phyloP scores from a whole-genome alignment of 2,113 vertebrate species.

The Oryzias melastigma region DNA sequence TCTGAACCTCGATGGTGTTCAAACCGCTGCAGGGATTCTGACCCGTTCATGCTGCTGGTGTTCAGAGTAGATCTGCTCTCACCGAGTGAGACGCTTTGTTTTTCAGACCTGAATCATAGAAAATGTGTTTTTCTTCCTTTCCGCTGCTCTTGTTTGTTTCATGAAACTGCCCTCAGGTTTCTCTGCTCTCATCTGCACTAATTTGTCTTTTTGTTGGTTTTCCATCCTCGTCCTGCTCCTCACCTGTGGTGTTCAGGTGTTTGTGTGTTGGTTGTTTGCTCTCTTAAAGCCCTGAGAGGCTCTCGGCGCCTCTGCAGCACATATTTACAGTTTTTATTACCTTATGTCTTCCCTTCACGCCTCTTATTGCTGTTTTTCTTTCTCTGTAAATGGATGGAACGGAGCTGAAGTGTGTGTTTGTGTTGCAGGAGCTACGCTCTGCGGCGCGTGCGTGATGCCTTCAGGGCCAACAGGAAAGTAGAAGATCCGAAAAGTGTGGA shows the following conservation, averaged over 20 bases:
- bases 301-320: slow-evolving; percentile 3
- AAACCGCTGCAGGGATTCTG: no score
- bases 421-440: slow-evolving; percentile 85
- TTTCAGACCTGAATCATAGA: background rate
- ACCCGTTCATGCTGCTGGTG: no score
- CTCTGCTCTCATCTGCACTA: slow-evolving; percentile 11
- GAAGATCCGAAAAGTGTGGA: slow-evolving; percentile 81
- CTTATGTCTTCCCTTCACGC: background rate
- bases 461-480: slow-evolving; percentile 86
- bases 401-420: slow-evolving; percentile 6
- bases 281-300: slow-evolving; percentile 3
- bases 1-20: no score
- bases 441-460: slow-evolving; percentile 89
- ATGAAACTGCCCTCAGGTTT: slow-evolving; percentile 3
- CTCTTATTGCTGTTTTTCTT: background rate
- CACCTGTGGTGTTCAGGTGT: slow-evolving; percentile 1
- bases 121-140: background rate
- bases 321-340: slow-evolving; percentile 5
- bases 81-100: no score
- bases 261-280: slow-evolving; percentile 9
- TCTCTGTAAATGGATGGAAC: background rate
- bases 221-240: background rate
- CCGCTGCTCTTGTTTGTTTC: slow-evolving; percentile 1
- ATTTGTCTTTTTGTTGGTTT: slow-evolving; percentile 16
- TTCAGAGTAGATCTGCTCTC: no score